Conservation (phyloP, 1,140 invertebrate species). For the Globodera ellingtonae region DNA sequence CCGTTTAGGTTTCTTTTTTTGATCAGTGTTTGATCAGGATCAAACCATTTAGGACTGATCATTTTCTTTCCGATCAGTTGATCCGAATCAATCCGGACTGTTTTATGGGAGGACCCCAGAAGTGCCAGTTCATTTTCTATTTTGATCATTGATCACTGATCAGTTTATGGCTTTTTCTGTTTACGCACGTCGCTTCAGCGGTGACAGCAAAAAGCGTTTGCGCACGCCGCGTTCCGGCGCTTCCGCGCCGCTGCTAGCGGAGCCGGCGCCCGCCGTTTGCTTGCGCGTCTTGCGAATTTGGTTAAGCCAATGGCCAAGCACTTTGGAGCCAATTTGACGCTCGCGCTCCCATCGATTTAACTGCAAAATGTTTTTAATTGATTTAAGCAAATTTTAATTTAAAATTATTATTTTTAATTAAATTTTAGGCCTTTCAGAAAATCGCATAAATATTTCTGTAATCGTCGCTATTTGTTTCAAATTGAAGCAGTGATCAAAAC, state of each 20-base stretch:
- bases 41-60: background rate
- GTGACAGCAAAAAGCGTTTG: slow-evolving; percentile 48
- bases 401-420: background rate
- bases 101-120: too few species aligned
- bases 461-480: too few species aligned
- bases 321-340: slow-evolving; percentile 63
- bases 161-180: background rate
- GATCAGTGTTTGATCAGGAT: background rate
- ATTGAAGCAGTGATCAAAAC: too few species aligned
- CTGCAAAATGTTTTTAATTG: background rate
- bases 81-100: background rate
- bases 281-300: slow-evolving; percentile 65
- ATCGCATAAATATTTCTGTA: too few species aligned
- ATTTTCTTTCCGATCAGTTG: background rate
- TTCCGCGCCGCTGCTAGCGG: background rate
- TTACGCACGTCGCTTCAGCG: slow-evolving; percentile 24
- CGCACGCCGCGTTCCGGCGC: slow-evolving; percentile 14
- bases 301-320: slow-evolving; percentile 64
- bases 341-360: slow-evolving; percentile 61
- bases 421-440: background rate
- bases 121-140: too few species aligned
- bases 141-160: too few species aligned
- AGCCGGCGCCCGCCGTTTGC: slow-evolving; percentile 40
- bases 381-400: background rate
- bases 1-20: too few species aligned